Evolutionary conservation across 2,797 vertebrate species (phyloP), one percentile per base, ranked within the genome.

Genomic region (Pteronotus mesoamericanus): DNA sequence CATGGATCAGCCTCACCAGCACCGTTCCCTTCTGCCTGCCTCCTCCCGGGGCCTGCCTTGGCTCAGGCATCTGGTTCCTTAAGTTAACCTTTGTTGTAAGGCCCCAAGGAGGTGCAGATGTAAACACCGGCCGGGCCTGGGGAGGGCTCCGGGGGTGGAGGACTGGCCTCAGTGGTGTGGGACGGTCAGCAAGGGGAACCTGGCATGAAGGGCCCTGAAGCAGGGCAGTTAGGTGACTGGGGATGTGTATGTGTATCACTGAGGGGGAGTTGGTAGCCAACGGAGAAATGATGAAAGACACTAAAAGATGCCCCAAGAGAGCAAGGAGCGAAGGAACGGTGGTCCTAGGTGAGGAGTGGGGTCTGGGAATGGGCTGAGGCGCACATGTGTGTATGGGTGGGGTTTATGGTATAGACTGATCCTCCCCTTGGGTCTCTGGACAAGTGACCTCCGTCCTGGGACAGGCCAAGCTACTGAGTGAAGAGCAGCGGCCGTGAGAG

Each of bases 361-460:
- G 29, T 32, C 19, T 9, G 18, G 44, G 15, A 18, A 69, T 22
- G 16, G 24, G 79, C 7, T 3, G 0, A 71, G 72, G 12, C 4
- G 5, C 0, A 22, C 5, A 72, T 11, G 10, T 44, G 69, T 22
- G 22, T 3, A 11, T 11, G 9, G 2, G 2, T 2, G 15, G 1
- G 1, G 32, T 42, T 61, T 39, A 5, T 44, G 75, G 51, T 34
- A 51, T 14, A 68, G 34, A 69, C 12, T 3, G 2, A 18, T 37
- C 44, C 42, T 69, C 22, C 46, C 55, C 48, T 44, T 15, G 59
- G 39, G 21, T 80, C 72, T 44, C 7, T n/a, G 61, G 86, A 55
- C 69, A 61, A 61, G 61, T 53, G 80, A 53, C 4, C 51, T 61
- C 64, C 12, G 3, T 72, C 39, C 57, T 22, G 7, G 24, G 48